Evolutionary conservation across 2,113 vertebrate species (phyloP).

Genomic region (Anas platyrhynchos): DNA sequence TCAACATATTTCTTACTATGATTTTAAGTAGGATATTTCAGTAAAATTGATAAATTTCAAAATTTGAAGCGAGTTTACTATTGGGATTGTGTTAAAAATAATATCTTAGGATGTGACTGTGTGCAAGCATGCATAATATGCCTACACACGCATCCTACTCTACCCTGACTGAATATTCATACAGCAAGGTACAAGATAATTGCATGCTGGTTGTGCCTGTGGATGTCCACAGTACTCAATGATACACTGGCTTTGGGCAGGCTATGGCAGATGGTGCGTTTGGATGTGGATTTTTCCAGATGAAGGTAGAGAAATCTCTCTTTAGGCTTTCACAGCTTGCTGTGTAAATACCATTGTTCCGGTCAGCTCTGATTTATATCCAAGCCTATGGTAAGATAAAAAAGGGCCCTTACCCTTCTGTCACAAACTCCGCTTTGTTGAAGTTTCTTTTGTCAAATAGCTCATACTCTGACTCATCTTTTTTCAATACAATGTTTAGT

Average conservation of each 20-base stretch:
- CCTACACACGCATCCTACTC: background rate
- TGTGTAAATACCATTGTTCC: constrained; percentile 54
- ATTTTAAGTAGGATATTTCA: background rate
- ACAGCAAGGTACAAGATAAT: background rate
- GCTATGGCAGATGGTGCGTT: constrained; percentile 69
- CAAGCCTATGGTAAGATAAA: constrained; percentile 41
- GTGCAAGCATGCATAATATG: background rate
- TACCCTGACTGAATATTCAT: accelerated
- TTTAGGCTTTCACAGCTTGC: constrained; percentile 74
- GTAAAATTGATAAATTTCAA: background rate
- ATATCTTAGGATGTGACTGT: background rate
- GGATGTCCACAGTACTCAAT: background rate
- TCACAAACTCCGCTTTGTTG: constrained; percentile 58
- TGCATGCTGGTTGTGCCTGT: background rate
- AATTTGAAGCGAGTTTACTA: background rate
- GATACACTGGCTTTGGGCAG: constrained; percentile 42
- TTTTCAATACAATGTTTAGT: constrained; percentile 21
- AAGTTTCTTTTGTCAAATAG: constrained; percentile 58
- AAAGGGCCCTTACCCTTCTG: constrained; percentile 59
- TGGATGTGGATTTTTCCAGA: constrained; percentile 68
- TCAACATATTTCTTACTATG: background rate
- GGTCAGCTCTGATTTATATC: constrained; percentile 59
- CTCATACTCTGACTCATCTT: constrained; percentile 32
- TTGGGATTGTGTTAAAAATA: background rate
- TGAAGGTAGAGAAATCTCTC: constrained; percentile 68